Evolutionary conservation across 2,888 invertebrate species (phyloP), one percentile per base, ranked within the genome.

Genomic region (Ametastegia equiseti): DNA sequence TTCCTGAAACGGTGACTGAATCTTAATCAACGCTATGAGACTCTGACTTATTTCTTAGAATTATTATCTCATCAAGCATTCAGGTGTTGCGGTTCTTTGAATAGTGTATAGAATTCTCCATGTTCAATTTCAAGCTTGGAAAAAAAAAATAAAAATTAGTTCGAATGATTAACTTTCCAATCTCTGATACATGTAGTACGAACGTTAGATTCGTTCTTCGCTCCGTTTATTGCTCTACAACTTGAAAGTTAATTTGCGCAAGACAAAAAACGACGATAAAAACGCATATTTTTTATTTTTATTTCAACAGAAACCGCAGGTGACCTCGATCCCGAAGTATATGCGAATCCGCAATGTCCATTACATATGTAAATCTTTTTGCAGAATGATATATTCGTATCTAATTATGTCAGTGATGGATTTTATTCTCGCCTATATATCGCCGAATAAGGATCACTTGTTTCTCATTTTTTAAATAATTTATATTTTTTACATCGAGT

Each of bases 1-100:
- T 75, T 78, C 42, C 60, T 23, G 23, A 60, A 78, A 78, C 78
- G 78, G 54, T 78, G 15, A 42, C 30, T 78, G 78, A 78, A 78
- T 78, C 13, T 42, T 42, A 78, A 78, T 30, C 39, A 78, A n/a
- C n/a, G n/a, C 27, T 15, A 30, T 30, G 5, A 45, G 27, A 50
- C 5, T 78, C 13, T 27, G 42, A 27, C 60, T 63, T 60, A n/a
- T n/a, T 13, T 30, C 27, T n/a, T 54, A 54, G 36, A 60, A 36
- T 42, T 78, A 78, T 78, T 45, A 60, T 23, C 57, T 39, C 30
- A 78, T 78, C 45, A 45, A 63, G 36, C 42, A 57, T 78, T 57
- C 78, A 78, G 39, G 63, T 50, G 60, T 63, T 42, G 57, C 23
- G 30, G 23, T 36, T 75, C 36, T 54, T 19, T 36, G 50, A 19